These are phyloP conservation scores for Kobus ellipsiprymnus DNA, from an alignment of 2,113 vertebrate species.

Conservation along the genomic window DNA sequence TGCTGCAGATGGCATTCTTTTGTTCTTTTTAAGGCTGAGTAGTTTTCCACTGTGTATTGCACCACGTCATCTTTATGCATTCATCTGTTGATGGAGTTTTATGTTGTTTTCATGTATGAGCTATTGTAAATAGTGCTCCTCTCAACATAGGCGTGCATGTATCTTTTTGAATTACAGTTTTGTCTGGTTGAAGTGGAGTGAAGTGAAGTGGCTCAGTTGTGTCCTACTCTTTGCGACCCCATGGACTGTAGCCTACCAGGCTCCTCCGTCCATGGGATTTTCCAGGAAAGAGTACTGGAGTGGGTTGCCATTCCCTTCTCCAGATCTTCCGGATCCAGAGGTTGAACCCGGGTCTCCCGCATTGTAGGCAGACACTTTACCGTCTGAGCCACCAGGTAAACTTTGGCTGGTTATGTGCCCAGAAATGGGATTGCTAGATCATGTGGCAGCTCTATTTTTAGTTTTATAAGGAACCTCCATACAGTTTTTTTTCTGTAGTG, in stretches of 20 bases:
- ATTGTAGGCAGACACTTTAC: too few species aligned
- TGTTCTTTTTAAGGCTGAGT: not conserved
- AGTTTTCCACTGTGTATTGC: not conserved
- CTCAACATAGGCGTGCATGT: not conserved
- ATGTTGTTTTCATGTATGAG: not conserved
- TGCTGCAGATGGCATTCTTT: not conserved
- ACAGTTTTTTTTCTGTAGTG: not conserved
- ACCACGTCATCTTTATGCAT: not conserved
- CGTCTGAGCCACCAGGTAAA: too few species aligned
- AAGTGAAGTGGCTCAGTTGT: too few species aligned
- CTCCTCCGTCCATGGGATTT: too few species aligned
- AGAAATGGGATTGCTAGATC: not conserved
- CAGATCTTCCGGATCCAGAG: too few species aligned
- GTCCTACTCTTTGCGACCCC: too few species aligned
- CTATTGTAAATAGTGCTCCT: not conserved
- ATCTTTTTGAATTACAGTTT: not conserved
- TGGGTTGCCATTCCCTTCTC: too few species aligned
- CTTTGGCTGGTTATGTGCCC: not conserved
- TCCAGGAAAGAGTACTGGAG: too few species aligned
- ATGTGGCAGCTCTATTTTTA: not conserved
- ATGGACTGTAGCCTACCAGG: too few species aligned
- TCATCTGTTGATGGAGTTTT: not conserved
- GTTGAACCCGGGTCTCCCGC: too few species aligned
- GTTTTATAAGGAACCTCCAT: not conserved
- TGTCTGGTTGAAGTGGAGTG: not conserved